Evolutionary conservation across 2,888 invertebrate genomes (phyloP).

Genomic region (Phortica magna): DNA sequence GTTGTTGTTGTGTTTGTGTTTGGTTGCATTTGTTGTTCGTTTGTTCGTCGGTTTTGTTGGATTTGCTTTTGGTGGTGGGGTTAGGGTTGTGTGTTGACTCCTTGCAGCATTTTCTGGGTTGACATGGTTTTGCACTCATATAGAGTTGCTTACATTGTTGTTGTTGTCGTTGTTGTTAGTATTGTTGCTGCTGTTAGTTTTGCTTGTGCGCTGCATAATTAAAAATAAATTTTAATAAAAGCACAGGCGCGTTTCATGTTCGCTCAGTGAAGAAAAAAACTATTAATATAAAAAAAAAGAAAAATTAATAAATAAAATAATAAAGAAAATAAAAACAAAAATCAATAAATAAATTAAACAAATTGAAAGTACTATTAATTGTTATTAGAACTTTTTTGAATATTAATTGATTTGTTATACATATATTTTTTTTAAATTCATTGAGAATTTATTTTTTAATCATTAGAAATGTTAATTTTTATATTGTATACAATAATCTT

Average conservation of each 20-base stretch:
- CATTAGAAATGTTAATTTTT: too few species aligned
- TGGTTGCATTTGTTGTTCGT: constrained; percentile 24
- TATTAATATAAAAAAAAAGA: too few species aligned
- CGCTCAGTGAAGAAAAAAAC: too few species aligned
- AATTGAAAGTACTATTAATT: too few species aligned
- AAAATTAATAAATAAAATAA: too few species aligned
- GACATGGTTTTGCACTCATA: constrained; percentile 5
- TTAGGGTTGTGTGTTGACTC: background rate
- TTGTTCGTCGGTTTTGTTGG: constrained; percentile 33
- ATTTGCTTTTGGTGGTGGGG: background rate
- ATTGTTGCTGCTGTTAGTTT: constrained; percentile 66
- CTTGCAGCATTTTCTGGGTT: constrained; percentile 17
- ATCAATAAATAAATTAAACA: too few species aligned
- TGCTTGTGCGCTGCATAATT: constrained; percentile 56
- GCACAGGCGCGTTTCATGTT: constrained; percentile 18
- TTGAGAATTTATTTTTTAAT: too few species aligned
- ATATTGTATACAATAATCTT: too few species aligned
- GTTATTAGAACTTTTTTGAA: too few species aligned
- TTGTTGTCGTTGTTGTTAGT: constrained; percentile 66
- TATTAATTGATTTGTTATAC: too few species aligned
- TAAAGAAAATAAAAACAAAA: too few species aligned
- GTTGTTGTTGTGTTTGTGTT: constrained; percentile 51
- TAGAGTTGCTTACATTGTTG: constrained; percentile 40
- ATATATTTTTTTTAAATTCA: too few species aligned
- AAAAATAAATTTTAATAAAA: constrained; percentile 66